A percentile compares a stretch with the other conserved stretches of the same genome.
Conservation (phyloP, 2,888 invertebrate species). For the Parasteatoda lunata region DNA sequence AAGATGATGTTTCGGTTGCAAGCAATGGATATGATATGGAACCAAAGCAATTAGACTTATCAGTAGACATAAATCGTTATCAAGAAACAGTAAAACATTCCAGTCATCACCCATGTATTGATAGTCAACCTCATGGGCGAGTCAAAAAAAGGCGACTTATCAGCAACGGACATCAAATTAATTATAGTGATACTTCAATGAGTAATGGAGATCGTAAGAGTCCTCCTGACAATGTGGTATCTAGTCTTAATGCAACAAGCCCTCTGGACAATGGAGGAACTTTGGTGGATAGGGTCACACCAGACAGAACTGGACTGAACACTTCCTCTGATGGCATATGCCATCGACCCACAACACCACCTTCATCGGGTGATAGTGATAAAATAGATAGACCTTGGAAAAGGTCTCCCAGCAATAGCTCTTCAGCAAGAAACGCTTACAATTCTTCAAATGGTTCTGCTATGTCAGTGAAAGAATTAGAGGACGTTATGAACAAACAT, state of each 20-base stretch:
- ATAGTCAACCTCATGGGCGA: slow-evolving; percentile 22
- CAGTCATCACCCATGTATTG: slow-evolving; percentile 40
- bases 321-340: slow-evolving; percentile 25
- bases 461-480: slow-evolving; percentile 89
- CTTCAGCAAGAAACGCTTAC: slow-evolving; percentile 24
- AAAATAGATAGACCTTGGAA: slow-evolving; percentile 67
- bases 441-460: slow-evolving; percentile 46
- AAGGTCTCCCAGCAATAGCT: slow-evolving; percentile 45
- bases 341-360: slow-evolving; percentile 32
- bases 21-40: slow-evolving; percentile 44
- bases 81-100: slow-evolving; percentile 34
- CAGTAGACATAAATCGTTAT: slow-evolving; percentile 40
- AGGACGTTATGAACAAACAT: slow-evolving; percentile 97
- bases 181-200: slow-evolving; percentile 9
- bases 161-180: slow-evolving; percentile 19
- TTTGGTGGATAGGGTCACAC: slow-evolving; percentile 44
- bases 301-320: slow-evolving; percentile 41
- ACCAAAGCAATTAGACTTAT: slow-evolving; percentile 47
- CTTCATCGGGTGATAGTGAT: slow-evolving; percentile 32
- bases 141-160: slow-evolving; percentile 43
- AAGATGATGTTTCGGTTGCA: slow-evolving; percentile 13
- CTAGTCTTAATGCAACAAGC: slow-evolving; percentile 47
- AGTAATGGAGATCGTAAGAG: slow-evolving; percentile 35
- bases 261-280: slow-evolving; percentile 26
- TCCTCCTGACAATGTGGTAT: slow-evolving; percentile 33